Evolutionary conservation across 2,113 vertebrate genomes (phyloP).

Genomic region (Pungitius pungitius): DNA sequence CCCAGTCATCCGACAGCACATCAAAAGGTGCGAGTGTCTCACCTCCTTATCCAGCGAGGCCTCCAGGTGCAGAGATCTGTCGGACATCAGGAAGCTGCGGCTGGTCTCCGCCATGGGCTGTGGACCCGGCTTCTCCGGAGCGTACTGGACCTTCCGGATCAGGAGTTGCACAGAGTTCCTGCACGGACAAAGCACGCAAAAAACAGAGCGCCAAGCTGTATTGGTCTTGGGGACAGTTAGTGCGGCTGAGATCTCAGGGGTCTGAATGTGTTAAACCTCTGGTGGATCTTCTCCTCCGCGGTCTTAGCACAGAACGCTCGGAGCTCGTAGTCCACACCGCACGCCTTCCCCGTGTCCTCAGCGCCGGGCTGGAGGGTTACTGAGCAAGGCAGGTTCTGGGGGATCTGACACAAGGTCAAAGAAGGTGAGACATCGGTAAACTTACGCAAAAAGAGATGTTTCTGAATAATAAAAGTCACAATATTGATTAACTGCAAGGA

Average conservation of each 20-base stretch:
- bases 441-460: neutral
- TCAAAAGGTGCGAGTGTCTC: neutral
- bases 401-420: conserved; percentile 76
- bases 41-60: conserved; percentile 90
- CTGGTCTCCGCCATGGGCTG: conserved; percentile 88
- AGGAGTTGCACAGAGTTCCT: conserved; percentile 88
- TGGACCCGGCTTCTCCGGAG: conserved; percentile 86
- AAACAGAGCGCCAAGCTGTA: neutral
- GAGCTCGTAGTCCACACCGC: conserved; percentile 90
- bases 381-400: conserved; percentile 88
- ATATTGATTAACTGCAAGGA: neutral
- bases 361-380: conserved; percentile 88
- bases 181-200: neutral
- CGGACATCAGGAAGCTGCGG: conserved; percentile 88
- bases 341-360: conserved; percentile 83
- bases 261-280: conserved; percentile 81
- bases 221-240: neutral
- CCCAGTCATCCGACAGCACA: neutral
- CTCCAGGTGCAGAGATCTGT: conserved; percentile 85
- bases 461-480: too few relatives aligned
- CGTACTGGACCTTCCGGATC: conserved; percentile 89
- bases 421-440: neutral
- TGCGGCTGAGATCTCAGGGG: neutral
- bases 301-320: conserved; percentile 87
- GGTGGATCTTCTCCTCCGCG: conserved; percentile 88